Evolutionary conservation across 53 echinoderm and acorn worm species (phyloP).

Genomic region (Paracentrotus lividus): DNA sequence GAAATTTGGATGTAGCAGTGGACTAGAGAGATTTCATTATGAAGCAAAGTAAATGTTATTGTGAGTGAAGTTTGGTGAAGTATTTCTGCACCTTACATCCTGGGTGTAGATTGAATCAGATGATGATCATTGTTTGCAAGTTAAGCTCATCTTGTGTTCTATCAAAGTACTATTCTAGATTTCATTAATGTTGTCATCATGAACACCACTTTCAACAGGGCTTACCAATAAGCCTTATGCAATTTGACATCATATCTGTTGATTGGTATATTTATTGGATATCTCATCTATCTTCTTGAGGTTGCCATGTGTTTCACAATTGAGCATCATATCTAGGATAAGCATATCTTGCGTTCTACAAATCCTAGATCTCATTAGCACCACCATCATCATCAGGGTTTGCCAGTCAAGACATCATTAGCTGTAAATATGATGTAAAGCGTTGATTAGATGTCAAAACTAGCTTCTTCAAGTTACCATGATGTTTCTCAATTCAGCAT

Average conservation of each 20-base stretch:
- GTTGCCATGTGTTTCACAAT: no score
- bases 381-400: no score
- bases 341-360: no score
- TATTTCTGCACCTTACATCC: neutral
- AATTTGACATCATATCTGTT: no score
- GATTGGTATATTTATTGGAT: no score
- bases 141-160: neutral
- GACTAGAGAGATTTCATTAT: neutral
- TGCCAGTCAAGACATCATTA: no score
- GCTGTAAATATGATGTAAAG: no score
- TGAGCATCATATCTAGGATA: no score
- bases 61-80: neutral
- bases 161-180: no score
- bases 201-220: neutral
- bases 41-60: neutral
- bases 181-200: neutral
- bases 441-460: neutral
- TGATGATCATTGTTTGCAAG: neutral
- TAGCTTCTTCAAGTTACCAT: neutral
- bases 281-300: no score
- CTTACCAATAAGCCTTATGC: neutral
- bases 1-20: neutral
- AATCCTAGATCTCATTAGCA: no score
- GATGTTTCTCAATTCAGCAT: no score
- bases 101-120: neutral